Evolutionary conservation across 2,797 vertebrate species (phyloP).

Genomic region (Cynopterus sphinx): DNA sequence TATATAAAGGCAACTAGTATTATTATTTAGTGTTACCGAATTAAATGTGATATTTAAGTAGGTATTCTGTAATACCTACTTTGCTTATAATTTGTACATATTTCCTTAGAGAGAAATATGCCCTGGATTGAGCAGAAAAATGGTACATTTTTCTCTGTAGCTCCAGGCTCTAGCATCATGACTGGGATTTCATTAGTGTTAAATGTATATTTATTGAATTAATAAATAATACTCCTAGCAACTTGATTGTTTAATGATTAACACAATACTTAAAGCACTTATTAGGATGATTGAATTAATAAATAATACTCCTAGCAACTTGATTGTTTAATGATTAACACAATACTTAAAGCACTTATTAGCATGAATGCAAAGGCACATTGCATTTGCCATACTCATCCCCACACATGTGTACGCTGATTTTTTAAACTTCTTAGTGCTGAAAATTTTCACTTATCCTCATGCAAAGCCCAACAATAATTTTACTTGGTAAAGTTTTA

Average conservation of each 20-base stretch:
- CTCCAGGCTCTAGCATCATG: not conserved
- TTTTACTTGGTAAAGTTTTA: not conserved
- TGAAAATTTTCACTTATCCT: not conserved
- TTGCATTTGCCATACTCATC: not conserved
- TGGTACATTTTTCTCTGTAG: not conserved
- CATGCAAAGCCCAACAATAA: not conserved
- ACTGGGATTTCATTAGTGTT: not conserved
- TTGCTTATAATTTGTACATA: not conserved
- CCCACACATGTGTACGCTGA: not conserved
- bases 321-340: not conserved
- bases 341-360: not conserved
- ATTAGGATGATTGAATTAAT: not conserved
- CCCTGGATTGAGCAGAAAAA: not conserved
- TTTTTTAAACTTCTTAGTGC: not conserved
- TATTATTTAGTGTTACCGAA: not conserved
- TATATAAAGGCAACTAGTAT: not conserved
- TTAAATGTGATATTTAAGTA: not conserved
- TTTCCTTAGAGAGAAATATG: conserved; percentile 8
- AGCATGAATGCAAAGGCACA: not conserved
- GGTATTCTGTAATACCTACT: not conserved
- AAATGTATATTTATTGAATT: not conserved
- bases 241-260: not conserved
- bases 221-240: not conserved
- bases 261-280: not conserved
- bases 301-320: not conserved